Evolutionary conservation across 1,140 invertebrate genomes (phyloP).

Genomic region (Drosophila willistoni): DNA sequence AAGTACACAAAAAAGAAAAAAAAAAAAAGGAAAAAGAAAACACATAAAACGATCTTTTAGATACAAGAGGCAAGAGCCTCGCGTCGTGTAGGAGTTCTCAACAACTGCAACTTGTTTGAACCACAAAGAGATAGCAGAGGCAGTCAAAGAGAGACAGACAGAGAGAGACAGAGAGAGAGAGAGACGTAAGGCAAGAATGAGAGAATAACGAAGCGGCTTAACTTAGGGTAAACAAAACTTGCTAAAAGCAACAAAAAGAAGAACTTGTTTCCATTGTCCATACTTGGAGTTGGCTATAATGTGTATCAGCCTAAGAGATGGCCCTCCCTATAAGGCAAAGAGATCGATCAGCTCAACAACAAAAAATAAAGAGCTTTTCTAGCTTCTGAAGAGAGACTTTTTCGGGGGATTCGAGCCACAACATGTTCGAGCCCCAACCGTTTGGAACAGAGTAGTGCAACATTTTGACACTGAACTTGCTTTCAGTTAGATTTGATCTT

Average conservation of each 20-base stretch:
- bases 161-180: constrained; percentile 45
- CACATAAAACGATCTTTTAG: constrained; percentile 24
- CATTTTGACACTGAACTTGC: constrained; percentile 71
- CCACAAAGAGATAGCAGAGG: constrained; percentile 21
- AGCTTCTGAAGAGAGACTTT: constrained; percentile 23
- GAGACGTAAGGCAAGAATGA: constrained; percentile 5
- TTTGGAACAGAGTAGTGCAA: constrained; percentile 24
- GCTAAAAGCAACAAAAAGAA: constrained; percentile 66
- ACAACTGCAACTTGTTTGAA: constrained; percentile 72
- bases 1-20: constrained; percentile 42
- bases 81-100: constrained; percentile 71
- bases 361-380: constrained; percentile 30
- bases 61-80: constrained; percentile 51
- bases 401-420: background rate
- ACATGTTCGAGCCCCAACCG: constrained; percentile 29
- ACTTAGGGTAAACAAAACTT: constrained; percentile 75
- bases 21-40: constrained; percentile 35
- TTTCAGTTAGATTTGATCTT: constrained; percentile 31
- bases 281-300: constrained; percentile 62
- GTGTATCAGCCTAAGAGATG: constrained; percentile 38
- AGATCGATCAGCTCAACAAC: constrained; percentile 6
- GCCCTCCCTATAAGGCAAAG: constrained; percentile 23
- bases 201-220: constrained; percentile 46
- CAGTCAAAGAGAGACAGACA: constrained; percentile 12
- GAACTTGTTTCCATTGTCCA: constrained; percentile 77